phyloP scores from a whole-genome alignment of 2,113 vertebrate genomes.

The Pagrus major region DNA sequence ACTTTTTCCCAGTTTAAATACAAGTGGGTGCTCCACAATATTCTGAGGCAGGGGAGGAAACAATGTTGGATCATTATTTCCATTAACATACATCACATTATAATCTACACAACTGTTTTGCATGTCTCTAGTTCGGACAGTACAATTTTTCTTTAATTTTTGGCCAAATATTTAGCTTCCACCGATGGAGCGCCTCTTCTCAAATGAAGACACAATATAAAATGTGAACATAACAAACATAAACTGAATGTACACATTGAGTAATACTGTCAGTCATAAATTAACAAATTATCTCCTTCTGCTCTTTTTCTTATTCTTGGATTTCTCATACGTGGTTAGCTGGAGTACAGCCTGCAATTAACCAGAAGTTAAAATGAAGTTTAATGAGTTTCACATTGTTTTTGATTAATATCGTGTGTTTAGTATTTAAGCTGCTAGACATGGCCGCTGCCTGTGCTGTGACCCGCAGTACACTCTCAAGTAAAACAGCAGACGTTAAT shows the following conservation, averaged over 20 bases:
- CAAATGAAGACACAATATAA: neutral
- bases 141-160: neutral
- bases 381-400: slow-evolving; percentile 60
- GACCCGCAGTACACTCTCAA: slow-evolving; percentile 54
- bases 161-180: neutral
- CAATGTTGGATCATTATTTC: neutral
- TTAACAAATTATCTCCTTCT: neutral
- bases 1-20: slow-evolving; percentile 32
- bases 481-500: slow-evolving; percentile 74
- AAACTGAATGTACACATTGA: neutral
- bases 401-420: slow-evolving; percentile 54
- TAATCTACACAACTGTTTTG: neutral
- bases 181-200: neutral
- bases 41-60: neutral
- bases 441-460: slow-evolving; percentile 57
- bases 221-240: neutral
- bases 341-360: neutral
- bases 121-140: neutral
- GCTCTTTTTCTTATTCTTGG: slow-evolving; percentile 4
- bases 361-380: slow-evolving; percentile 38
- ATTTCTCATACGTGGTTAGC: slow-evolving; percentile 18
- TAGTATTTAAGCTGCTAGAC: slow-evolving; percentile 54
- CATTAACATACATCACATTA: neutral
- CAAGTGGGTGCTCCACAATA: slow-evolving; percentile 14
- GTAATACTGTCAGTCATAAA: neutral